These are phyloP conservation scores for Hypomecis punctinalis DNA, from an alignment of 2,888 invertebrate species.

Conservation along the genomic window DNA sequence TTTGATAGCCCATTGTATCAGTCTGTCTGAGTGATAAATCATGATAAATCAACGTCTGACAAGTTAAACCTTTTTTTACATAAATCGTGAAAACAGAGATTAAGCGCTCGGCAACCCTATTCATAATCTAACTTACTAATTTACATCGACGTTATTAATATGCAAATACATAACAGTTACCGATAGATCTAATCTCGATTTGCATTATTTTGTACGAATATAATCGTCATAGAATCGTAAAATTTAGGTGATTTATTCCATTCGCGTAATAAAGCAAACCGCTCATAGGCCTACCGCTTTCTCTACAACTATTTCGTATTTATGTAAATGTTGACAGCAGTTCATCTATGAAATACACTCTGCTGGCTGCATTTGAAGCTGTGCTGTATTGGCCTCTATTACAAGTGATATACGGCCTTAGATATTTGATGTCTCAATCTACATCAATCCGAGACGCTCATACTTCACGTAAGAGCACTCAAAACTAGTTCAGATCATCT, in stretches of 20 bases:
- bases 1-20: background rate
- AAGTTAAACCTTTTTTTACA: slow-evolving; percentile 3
- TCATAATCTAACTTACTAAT: slow-evolving; percentile 5
- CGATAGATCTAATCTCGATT: slow-evolving; percentile 18
- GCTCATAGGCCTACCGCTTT: slow-evolving; percentile 28
- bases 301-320: slow-evolving; percentile 24
- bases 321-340: slow-evolving; percentile 25
- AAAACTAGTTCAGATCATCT: slow-evolving; percentile 10
- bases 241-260: slow-evolving; percentile 21
- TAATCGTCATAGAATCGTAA: slow-evolving; percentile 24
- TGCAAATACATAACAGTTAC: slow-evolving; percentile 24
- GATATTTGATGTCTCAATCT: slow-evolving; percentile 4
- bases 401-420: slow-evolving; percentile 2
- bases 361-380: background rate
- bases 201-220: slow-evolving; percentile 21
- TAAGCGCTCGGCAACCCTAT: slow-evolving; percentile 12
- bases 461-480: slow-evolving; percentile 22
- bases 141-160: slow-evolving; percentile 21
- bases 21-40: background rate
- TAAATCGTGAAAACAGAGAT: slow-evolving; percentile 9
- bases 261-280: slow-evolving; percentile 21
- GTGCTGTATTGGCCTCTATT: slow-evolving; percentile 3
- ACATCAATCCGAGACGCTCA: background rate
- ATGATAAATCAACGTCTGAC: background rate
- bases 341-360: slow-evolving; percentile 15